phyloP scores from a whole-genome alignment of 2,888 invertebrate genomes.

The Eilema sororculum region DNA sequence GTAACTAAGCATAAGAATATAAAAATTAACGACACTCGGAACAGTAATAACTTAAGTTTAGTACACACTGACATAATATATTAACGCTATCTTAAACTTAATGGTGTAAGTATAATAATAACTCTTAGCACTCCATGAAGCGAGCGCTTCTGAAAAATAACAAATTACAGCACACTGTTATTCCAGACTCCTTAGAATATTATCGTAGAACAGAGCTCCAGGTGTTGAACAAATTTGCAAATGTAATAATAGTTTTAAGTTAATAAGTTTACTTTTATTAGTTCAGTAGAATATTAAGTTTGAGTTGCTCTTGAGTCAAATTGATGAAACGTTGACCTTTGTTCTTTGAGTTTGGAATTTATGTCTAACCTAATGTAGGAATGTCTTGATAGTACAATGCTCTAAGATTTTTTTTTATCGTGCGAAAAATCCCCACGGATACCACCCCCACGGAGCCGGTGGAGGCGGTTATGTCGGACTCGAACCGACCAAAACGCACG shows the following conservation, averaged over 20 bases:
- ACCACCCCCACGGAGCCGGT: too few relatives aligned
- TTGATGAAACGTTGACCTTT: background rate
- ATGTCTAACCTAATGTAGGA: background rate
- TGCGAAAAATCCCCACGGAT: too few relatives aligned
- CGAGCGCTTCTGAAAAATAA: slow-evolving; percentile 53
- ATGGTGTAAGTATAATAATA: slow-evolving; percentile 21
- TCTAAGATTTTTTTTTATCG: too few relatives aligned
- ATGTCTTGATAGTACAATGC: background rate
- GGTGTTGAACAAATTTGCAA: slow-evolving; percentile 55
- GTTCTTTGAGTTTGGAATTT: background rate
- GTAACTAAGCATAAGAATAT: background rate
- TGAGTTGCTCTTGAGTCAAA: background rate
- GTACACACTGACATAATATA: background rate
- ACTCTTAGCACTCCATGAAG: slow-evolving; percentile 25
- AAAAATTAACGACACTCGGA: background rate
- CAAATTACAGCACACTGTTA: slow-evolving; percentile 60
- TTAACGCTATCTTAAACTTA: background rate
- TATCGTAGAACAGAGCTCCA: slow-evolving; percentile 67
- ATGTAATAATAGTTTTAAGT: slow-evolving; percentile 47
- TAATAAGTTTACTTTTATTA: slow-evolving; percentile 43
- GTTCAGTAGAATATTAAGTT: slow-evolving; percentile 36
- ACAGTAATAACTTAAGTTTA: background rate
- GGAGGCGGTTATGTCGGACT: too few relatives aligned
- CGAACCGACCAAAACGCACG: too few relatives aligned
- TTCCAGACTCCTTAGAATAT: slow-evolving; percentile 58